Conservation (phyloP, 2,113 vertebrate genomes). For the Alouatta palliata region DNA sequence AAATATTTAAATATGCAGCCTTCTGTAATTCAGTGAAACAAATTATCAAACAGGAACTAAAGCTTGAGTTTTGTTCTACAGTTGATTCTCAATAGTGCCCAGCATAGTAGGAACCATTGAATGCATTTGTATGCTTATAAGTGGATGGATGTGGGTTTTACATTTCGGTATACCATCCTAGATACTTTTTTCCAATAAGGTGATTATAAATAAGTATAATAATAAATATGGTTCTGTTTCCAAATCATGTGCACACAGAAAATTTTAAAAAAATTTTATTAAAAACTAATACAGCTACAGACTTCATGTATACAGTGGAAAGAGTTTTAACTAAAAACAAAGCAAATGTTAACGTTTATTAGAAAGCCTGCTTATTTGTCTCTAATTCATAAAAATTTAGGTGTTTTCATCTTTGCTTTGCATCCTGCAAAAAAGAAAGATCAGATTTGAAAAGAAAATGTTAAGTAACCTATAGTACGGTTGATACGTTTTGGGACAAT, state of each 20-base stretch:
- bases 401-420: conserved; percentile 25
- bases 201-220: conserved; percentile 9
- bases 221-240: background rate
- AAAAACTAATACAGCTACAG: background rate
- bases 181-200: background rate
- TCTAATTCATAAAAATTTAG: conserved; percentile 15
- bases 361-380: conserved; percentile 36
- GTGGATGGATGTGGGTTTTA: background rate
- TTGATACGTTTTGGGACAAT: conserved; percentile 15
- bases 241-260: background rate
- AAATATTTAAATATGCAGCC: background rate
- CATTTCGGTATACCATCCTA: background rate
- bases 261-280: background rate
- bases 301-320: background rate
- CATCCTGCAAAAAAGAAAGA: background rate
- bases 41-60: background rate
- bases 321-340: conserved; percentile 51
- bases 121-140: background rate
- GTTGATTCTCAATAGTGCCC: background rate
- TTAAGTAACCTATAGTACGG: background rate
- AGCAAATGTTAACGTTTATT: conserved; percentile 32
- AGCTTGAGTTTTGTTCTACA: conserved; percentile 44
- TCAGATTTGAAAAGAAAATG: conserved; percentile 49
- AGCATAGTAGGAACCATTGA: background rate
- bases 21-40: conserved; percentile 41